Conservation (phyloP, 2,113 vertebrate species). For the Casuarius casuarius region DNA sequence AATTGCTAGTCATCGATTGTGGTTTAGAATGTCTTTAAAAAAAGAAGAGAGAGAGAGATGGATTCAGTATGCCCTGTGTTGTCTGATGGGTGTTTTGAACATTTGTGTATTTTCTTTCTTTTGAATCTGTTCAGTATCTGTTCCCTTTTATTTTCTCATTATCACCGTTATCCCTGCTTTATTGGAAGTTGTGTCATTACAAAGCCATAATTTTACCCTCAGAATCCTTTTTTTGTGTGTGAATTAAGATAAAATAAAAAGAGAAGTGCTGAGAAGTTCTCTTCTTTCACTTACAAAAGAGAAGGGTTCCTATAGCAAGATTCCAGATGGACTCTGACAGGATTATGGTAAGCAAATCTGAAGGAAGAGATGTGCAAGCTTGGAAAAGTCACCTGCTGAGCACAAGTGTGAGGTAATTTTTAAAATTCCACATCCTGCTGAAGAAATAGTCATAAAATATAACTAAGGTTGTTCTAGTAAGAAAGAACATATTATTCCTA, state of each 20-base stretch:
- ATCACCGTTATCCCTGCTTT: neutral
- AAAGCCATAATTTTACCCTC: neutral
- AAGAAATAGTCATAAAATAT: neutral
- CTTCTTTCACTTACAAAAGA: neutral
- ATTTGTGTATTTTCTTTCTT: neutral
- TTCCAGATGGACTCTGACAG: neutral
- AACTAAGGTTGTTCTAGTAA: neutral
- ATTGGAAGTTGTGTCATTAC: neutral
- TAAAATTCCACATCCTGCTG: neutral
- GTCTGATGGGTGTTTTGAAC: neutral
- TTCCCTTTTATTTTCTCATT: neutral
- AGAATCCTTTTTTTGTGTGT: neutral
- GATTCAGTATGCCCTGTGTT: neutral
- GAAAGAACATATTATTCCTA: neutral
- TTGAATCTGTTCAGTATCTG: neutral
- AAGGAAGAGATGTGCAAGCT: neutral
- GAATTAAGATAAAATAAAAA: neutral
- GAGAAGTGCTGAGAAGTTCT: neutral
- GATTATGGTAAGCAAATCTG: neutral
- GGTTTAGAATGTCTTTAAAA: neutral
- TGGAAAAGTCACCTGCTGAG: neutral
- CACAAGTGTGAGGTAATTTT: neutral
- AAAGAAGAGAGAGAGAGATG: neutral
- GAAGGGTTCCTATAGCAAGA: neutral
- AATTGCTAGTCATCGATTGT: neutral